Base-by-base conservation (phyloP, 2,113 vertebrate species). In the Casuarius casuarius region DNA sequence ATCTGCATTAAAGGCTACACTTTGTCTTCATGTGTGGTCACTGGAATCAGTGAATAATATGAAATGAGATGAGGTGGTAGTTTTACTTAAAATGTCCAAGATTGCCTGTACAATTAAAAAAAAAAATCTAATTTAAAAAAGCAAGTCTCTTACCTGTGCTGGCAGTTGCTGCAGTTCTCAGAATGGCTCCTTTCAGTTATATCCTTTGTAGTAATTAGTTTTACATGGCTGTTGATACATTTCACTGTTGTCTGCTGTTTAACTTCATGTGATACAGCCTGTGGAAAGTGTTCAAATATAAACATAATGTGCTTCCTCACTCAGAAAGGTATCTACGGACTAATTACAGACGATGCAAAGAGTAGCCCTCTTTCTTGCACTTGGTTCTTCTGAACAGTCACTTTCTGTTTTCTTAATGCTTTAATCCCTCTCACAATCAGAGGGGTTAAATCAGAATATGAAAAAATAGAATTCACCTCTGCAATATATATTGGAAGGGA, bases 1-100 rank as follows among this genome's bases (percentile, higher is more conserved):
- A 14, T 62, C 12, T 52, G 26, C 0, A 0, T 62, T 67, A 15
- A 72, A 72, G 25, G 33, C 25, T 38, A 25, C 1, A 1, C 63
- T 48, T 72, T 42, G 1, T 51, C 42, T 87, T 89, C 46, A 49
- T 28, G 29, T 20, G 26, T 19, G 25, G 0, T 28, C 48, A 2
- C 59, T 73, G 61, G 23, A 81, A 71, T 81, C 56, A 44, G 71
- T 10, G 11, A 21, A 49, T 12, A 54, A 19, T 49, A 31, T 31
- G 28, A 72, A 71, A 48, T 38, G 51, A 56, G 49, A 73, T 22
- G 63, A 71, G 40, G 23, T 67, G 52, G 23, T 59, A 6, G 4
- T 87, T 94, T 95, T 10, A 31, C 44, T 63, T 59, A 28, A 81
- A 67, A 29, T 31, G 25, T 33, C 58, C 21, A 31, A 17, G 71